A percentile compares a stretch with the other conserved stretches of the same genome.
These are phyloP conservation scores for Tribolium castaneum DNA, from an alignment of 1,140 invertebrate species.

Conservation along the genomic window DNA sequence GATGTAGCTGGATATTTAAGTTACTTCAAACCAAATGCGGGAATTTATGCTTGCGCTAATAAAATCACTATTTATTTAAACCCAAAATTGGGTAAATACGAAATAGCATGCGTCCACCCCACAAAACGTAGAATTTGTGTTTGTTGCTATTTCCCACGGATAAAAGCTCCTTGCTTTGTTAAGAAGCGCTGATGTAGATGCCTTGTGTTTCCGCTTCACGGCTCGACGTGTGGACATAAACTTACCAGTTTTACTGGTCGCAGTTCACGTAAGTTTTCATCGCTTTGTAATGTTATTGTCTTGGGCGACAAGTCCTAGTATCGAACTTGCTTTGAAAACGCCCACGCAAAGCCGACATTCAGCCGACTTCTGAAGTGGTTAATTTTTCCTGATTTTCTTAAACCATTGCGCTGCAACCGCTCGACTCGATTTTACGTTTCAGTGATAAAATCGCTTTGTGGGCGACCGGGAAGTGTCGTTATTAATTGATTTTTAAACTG, in stretches of 20 bases:
- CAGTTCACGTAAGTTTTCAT: constrained; percentile 21
- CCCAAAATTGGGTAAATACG: no score
- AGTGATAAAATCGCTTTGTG: constrained; percentile 7
- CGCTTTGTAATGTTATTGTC: constrained; percentile 29
- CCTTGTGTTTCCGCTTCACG: neutral
- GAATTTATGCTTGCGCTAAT: no score
- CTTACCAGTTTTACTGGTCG: constrained; percentile 8
- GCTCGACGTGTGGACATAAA: constrained; percentile 27
- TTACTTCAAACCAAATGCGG: no score
- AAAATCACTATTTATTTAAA: no score
- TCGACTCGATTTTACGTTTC: neutral
- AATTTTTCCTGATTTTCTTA: constrained; percentile 2
- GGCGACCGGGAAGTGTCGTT: neutral
- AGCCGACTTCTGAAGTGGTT: neutral
- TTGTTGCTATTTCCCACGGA: no score
- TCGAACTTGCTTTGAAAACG: neutral
- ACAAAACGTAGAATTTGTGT: no score
- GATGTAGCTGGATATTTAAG: no score
- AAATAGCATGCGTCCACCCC: no score
- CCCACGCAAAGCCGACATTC: neutral
- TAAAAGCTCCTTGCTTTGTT: no score
- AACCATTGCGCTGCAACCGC: neutral
- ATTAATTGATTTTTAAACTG: constrained; percentile 40
- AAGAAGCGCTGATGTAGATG: constrained; percentile 19
- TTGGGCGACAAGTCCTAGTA: neutral